Base-by-base conservation (phyloP, 1,140 invertebrate genomes). In the Steinernema khuongi region DNA sequence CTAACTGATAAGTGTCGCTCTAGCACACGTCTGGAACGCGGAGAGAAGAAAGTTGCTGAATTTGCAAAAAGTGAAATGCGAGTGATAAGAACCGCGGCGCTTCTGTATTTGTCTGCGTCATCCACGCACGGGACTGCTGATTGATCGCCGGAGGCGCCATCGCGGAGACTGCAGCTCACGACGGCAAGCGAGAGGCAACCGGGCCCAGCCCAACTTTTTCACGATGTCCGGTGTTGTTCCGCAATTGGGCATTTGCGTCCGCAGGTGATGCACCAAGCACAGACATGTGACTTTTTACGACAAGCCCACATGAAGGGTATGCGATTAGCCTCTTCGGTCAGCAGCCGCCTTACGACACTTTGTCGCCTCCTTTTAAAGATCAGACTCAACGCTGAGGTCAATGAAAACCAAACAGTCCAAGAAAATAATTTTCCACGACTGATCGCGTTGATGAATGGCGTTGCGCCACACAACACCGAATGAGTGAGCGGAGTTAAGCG, bases 1-100 rank as follows among this genome's bases (percentile, higher is more conserved):
- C n/a, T n/a, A n/a, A n/a, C 26, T 60, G 50, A 60, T 60, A 60
- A 60, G 50, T 4, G 50, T n/a, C 26, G 11, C 4, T 22, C 7
- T 4, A 60, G 50, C 50, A 60, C 50, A 60, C 50, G 50, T 60
- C 50, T 60, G 50, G 50, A 60, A 60, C 50, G 50, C 50, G 50
- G 14, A 11, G n/a, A 60, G 50, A 4, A 4, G 22, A 60, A 60
- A 60, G 50, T 60, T 60, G 50, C 50, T 60, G 50, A 60, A 60
- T 60, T 60, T 60, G 50, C 50, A 60, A 60, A 60, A 60, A 60
- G 19, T 7, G 50, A 60, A n/a, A 17, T 11, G 11, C 11, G 7
- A 22, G 11, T 22, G 50, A 60, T 60, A 14, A 60, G 50, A 60
- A 60, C 14, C 50, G 50, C 50, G 50, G 36, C 50, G 50, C 50